Evolutionary conservation across 2,113 vertebrate genomes (phyloP), one percentile per base, ranked within the genome.

Genomic region (Urocolius indicus): DNA sequence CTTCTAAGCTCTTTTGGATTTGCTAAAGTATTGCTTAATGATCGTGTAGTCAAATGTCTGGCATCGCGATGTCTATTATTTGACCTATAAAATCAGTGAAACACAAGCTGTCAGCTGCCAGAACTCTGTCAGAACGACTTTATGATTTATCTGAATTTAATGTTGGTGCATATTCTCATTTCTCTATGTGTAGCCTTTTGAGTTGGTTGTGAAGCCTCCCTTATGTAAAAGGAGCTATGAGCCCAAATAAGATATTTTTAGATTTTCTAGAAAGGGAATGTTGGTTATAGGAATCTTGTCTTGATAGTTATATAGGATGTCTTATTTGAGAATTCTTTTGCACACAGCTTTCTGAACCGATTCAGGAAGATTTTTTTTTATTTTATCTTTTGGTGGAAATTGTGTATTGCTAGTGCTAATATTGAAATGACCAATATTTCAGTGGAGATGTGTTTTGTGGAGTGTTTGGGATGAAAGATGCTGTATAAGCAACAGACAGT

Each of bases 1-100:
- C 45, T 88, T 73, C 77, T 91, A 86, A 96, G 89, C 89, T 93
- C 76, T 96, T 92, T 46, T 45, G 85, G 79, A 91, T 93, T 93
- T 95, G 34, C 79, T 73, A 5, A 96, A 95, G 49, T 87, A 77
- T 87, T 72, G 41, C 84, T 93, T 84, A 72, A 81, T 95, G 95
- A 30, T 89, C 7, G 0, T 38, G 52, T 86, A 57, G 82, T 89
- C 58, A 45, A 48, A 74, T 80, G 57, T 43, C 87, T 91, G 81
- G 67, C 74, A 90, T 91, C 72, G 63, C 30, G 38, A 13, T 55
- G 38, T 87, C 87, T 92, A 38, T 95, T 76, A 88, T 87, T 83
- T 94, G 93, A 87, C 79, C 89, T 94, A 75, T 89, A 87, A 93
- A 95, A 91, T 61, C 51, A 81, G 45, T 77, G 85, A 91, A 82